Evolutionary conservation across 2,888 invertebrate species (phyloP).

Genomic region (Julus scandinavius): DNA sequence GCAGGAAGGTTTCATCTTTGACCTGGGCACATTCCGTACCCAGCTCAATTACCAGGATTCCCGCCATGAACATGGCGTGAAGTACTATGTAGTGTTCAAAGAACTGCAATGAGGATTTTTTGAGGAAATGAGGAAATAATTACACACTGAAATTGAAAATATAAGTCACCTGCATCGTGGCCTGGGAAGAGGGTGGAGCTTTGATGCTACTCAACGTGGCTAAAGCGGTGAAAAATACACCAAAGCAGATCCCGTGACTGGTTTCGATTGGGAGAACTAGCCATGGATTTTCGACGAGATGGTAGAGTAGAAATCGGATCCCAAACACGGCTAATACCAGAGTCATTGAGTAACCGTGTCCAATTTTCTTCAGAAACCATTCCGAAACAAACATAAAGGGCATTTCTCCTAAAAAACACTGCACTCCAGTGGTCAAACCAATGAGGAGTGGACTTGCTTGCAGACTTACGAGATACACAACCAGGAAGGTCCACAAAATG

Average conservation of each 20-base stretch:
- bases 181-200: conserved; percentile 15
- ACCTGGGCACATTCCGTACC: too few relatives aligned
- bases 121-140: too few relatives aligned
- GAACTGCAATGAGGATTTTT: too few relatives aligned
- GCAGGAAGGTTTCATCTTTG: too few relatives aligned
- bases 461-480: conserved; percentile 73
- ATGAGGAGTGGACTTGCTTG: conserved; percentile 72
- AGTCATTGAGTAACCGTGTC: conserved; percentile 84
- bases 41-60: too few relatives aligned
- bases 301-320: conserved; percentile 71
- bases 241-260: conserved; percentile 52
- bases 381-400: conserved; percentile 82
- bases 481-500: conserved; percentile 80
- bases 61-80: too few relatives aligned
- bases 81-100: too few relatives aligned
- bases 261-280: conserved; percentile 55
- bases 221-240: conserved; percentile 54
- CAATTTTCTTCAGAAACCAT: conserved; percentile 83
- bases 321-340: conserved; percentile 83
- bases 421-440: conserved; percentile 74
- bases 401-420: conserved; percentile 76
- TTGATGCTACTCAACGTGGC: conserved; percentile 49
- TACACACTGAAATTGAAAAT: neutral
- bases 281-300: conserved; percentile 51
- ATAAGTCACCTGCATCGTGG: conserved; percentile 52